Evolutionary conservation across 2,888 invertebrate genomes (phyloP).

Genomic region (Dicycla oo): DNA sequence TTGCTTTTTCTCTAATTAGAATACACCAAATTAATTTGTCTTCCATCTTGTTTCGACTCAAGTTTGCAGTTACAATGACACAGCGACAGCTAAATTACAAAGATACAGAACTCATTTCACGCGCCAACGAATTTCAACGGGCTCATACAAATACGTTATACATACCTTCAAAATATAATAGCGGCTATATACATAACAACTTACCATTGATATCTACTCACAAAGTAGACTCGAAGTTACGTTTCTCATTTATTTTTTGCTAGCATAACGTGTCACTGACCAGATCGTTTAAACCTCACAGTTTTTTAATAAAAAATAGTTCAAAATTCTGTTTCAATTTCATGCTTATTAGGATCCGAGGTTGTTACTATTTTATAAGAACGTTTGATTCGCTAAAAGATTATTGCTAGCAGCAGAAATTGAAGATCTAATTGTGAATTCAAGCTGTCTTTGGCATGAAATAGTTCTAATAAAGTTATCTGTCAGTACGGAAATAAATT

Average conservation of each 20-base stretch:
- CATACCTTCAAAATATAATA: background rate
- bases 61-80: slow-evolving; percentile 25
- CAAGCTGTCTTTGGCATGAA: slow-evolving; percentile 2
- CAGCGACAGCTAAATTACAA: slow-evolving; percentile 29
- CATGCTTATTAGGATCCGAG: slow-evolving; percentile 20
- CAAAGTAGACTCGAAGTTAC: slow-evolving; percentile 2
- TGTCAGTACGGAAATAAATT: slow-evolving; percentile 11
- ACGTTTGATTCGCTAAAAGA: slow-evolving; percentile 11
- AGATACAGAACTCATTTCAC: slow-evolving; percentile 45
- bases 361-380: slow-evolving; percentile 12
- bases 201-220: background rate
- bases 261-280: slow-evolving; percentile 33
- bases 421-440: slow-evolving; percentile 2
- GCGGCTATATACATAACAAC: slow-evolving; percentile 3
- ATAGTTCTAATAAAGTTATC: slow-evolving; percentile 19
- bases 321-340: slow-evolving; percentile 33
- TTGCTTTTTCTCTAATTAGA: slow-evolving; percentile 40
- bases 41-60: slow-evolving; percentile 31
- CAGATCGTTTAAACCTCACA: slow-evolving; percentile 14
- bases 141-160: slow-evolving; percentile 16
- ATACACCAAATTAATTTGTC: slow-evolving; percentile 33
- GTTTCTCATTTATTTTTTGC: slow-evolving; percentile 50
- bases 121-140: slow-evolving; percentile 27
- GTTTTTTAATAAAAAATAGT: slow-evolving; percentile 16
- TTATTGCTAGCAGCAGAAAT: background rate